Conservation (phyloP, 35 echinoderm and acorn worm species). For the Apostichopus japonicus region DNA sequence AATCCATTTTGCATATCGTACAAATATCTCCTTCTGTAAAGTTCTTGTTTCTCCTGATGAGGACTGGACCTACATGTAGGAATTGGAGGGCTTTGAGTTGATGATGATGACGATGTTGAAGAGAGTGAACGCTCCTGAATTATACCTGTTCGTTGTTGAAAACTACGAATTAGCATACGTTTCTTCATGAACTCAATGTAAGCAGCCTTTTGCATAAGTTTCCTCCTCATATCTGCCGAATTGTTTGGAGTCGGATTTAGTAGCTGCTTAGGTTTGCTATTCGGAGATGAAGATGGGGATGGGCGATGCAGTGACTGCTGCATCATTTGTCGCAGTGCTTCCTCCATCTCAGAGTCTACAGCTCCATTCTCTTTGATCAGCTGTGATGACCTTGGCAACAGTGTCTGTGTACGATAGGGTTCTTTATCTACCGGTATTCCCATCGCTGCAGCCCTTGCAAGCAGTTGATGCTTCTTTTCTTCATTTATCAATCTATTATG, state of each 20-base stretch:
- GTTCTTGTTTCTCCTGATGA: background rate
- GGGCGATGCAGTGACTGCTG: background rate
- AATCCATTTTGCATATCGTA: conserved; percentile 40
- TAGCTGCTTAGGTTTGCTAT: background rate
- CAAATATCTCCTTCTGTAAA: conserved; percentile 12
- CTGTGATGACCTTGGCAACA: conserved; percentile 1
- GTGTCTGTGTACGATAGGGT: background rate
- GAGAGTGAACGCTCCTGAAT: background rate
- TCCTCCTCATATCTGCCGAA: background rate
- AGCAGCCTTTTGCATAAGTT: conserved; percentile 1
- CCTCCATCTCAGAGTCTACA: conserved; percentile 52
- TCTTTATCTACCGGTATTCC: conserved; percentile 47
- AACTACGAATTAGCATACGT: background rate
- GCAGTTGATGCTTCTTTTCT: conserved; percentile 42
- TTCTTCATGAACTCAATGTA: conserved; percentile 23
- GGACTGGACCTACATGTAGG: background rate
- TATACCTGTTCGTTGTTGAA: background rate
- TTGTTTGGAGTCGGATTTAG: background rate
- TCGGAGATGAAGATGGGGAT: background rate
- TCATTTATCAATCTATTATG: conserved; percentile 34
- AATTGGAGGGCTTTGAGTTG: conserved; percentile 28
- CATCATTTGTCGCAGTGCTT: conserved; percentile 49
- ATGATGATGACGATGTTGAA: background rate
- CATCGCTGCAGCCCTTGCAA: conserved; percentile 38
- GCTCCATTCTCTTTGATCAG: conserved; percentile 50